Base-by-base conservation (phyloP, 2,888 invertebrate genomes). In the Oasisia sp. region DNA sequence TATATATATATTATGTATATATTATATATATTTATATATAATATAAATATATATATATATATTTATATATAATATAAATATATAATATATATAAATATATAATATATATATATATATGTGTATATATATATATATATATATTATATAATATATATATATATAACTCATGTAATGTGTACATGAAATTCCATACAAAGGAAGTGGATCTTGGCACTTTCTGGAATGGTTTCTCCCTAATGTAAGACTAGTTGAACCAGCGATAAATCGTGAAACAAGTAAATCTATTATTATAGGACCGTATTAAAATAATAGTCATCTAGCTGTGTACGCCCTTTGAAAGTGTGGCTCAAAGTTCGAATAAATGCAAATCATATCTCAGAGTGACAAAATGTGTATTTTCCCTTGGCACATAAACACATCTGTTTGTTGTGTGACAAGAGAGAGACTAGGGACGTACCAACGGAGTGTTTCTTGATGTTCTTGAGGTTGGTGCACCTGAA, bases 401-500 rank as follows among this genome's bases (percentile, higher is more conserved):
- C 74, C 27, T 74, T 27, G 74, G 19, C n/a, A 74, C 27, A 74
- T 19, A 74, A 74, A 74, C 0, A 74, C 27, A 74, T 5, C 7
- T 27, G 27, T 38, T 27, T 74, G 74, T 27, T 74, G 19, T 19
- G 74, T 27, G 74, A n/a, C 7, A 74, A 7, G 27, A 74, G 74
- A 74, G 19, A 14, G 0, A 27, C n/a, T 11, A 56, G 56, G 19
- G 27, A 32, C 19, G 11, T 32, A 96, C 96, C 96, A 94, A 96
- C 96, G 74, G 96, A 96, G 91, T 96, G 96, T 93, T 96, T 96
- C 93, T 95, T 95, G 92, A 93, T 94, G 92, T 96, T 96, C 93
- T 96, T 96, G 93, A 96, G 95, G 92, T 96, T 96, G 93, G 96
- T 96, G 94, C 96, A 97, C 50, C 96, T 95, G 91, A 97, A 96